Conservation (phyloP, 2,888 invertebrate species). For the Tetanocera ferruginea region DNA sequence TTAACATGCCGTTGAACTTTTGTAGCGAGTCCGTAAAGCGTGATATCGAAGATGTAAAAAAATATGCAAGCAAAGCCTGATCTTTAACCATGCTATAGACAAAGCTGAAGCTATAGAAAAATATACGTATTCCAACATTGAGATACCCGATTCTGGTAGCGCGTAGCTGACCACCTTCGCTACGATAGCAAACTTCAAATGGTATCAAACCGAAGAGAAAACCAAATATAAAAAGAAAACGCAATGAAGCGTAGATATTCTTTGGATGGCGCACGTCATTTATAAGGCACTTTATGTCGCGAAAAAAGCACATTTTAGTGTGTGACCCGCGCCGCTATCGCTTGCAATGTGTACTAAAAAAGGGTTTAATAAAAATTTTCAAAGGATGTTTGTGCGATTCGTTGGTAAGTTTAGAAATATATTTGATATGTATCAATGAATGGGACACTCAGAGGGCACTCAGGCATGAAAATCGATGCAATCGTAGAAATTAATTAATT, state of each 20-base stretch:
- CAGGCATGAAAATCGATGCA: constrained; percentile 16
- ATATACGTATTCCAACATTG: constrained; percentile 51
- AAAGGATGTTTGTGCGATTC: neutral
- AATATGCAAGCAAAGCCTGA: constrained; percentile 53
- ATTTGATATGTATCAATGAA: too few species aligned
- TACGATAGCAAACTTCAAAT: constrained; percentile 45
- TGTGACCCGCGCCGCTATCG: neutral
- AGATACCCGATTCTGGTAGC: constrained; percentile 50
- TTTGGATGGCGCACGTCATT: constrained; percentile 48
- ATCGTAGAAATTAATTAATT: neutral
- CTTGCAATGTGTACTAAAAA: neutral
- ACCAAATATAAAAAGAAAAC: constrained; percentile 52
- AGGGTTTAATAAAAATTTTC: neutral
- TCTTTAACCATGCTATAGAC: constrained; percentile 42
- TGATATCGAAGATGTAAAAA: constrained; percentile 57
- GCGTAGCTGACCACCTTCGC: constrained; percentile 34
- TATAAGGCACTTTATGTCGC: neutral
- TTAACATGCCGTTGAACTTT: constrained; percentile 57
- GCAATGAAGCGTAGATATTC: constrained; percentile 59
- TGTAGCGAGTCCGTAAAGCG: constrained; percentile 57
- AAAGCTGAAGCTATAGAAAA: constrained; percentile 49
- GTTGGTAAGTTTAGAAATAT: too few species aligned
- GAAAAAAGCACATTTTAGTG: neutral
- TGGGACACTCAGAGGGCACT: neutral
- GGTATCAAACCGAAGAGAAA: constrained; percentile 58